These are phyloP conservation scores for Chlorops oryzae DNA, from an alignment of 1,140 invertebrate species.

Conservation along the genomic window DNA sequence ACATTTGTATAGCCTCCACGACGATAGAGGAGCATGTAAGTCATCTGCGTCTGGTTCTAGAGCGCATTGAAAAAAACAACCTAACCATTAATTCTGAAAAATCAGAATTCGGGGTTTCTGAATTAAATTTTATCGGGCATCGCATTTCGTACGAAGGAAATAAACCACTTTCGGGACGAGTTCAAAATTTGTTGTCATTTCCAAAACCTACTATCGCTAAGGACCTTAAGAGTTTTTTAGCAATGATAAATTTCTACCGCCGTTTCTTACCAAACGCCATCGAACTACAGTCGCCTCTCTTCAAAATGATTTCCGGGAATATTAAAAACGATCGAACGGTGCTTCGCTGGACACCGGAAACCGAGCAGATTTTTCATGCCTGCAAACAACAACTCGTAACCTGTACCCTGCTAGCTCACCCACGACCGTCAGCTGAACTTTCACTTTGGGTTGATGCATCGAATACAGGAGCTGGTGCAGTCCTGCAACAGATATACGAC, in stretches of 20 bases:
- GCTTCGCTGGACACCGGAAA: slow-evolving; percentile 11
- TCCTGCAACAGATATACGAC: slow-evolving; percentile 18
- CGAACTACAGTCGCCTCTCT: slow-evolving; percentile 20
- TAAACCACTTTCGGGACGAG: slow-evolving; percentile 18
- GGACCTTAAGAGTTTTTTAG: slow-evolving; percentile 43
- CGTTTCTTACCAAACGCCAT: slow-evolving; percentile 29
- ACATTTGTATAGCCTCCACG: slow-evolving; percentile 48
- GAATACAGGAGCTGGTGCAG: slow-evolving; percentile 20
- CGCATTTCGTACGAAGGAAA: slow-evolving; percentile 28
- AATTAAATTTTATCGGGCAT: slow-evolving; percentile 12
- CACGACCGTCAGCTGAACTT: slow-evolving; percentile 1
- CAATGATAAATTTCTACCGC: slow-evolving; percentile 45
- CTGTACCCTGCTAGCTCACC: slow-evolving; percentile 18
- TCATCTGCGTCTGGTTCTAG: slow-evolving; percentile 25
- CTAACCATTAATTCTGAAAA: slow-evolving; percentile 32
- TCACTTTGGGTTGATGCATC: slow-evolving; percentile 26
- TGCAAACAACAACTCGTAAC: slow-evolving; percentile 28
- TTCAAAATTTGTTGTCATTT: background rate
- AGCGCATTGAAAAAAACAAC: slow-evolving; percentile 26
- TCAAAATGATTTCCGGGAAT: slow-evolving; percentile 11
- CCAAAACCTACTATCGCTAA: slow-evolving; percentile 30
- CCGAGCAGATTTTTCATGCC: slow-evolving; percentile 18
- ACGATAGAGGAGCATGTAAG: slow-evolving; percentile 26
- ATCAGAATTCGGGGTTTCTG: slow-evolving; percentile 18
- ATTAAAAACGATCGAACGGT: slow-evolving; percentile 25